phyloP scores from a whole-genome alignment of 1,140 invertebrate species.

The Wasmannia auropunctata region DNA sequence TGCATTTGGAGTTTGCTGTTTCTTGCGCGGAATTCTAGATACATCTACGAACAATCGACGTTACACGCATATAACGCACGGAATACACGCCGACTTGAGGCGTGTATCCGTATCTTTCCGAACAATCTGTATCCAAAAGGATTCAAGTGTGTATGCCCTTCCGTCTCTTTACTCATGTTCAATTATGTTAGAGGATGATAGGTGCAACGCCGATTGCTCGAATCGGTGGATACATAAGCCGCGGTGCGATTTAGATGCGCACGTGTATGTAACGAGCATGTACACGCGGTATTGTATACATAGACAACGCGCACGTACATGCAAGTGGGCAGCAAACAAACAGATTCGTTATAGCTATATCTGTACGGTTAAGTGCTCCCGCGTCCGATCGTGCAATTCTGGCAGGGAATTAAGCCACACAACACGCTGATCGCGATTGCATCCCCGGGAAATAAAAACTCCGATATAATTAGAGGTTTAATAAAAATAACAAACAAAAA shows the following conservation, averaged over 20 bases:
- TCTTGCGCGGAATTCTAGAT: slow-evolving; percentile 50
- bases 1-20: slow-evolving; percentile 39
- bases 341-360: slow-evolving; percentile 45
- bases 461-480: neutral
- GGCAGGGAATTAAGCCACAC: slow-evolving; percentile 4
- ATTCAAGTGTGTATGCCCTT: slow-evolving; percentile 1
- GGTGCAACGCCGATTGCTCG: slow-evolving; percentile 59
- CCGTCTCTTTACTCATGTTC: slow-evolving; percentile 37
- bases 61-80: neutral
- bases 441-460: neutral
- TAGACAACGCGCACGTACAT: neutral
- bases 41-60: neutral
- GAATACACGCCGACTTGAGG: neutral
- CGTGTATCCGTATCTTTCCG: slow-evolving; percentile 3
- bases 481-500: neutral
- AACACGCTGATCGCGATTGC: slow-evolving; percentile 10
- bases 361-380: slow-evolving; percentile 3
- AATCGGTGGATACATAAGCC: slow-evolving; percentile 26
- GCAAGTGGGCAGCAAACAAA: slow-evolving; percentile 54
- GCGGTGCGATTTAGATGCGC: slow-evolving; percentile 21
- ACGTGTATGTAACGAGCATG: slow-evolving; percentile 18
- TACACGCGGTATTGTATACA: slow-evolving; percentile 19
- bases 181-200: slow-evolving; percentile 65
- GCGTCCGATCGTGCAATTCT: neutral
- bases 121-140: neutral